Percentiles rank a stretch among this genome's conserved stretches.
These are phyloP conservation scores for Rafetus swinhoei DNA, from an alignment of 2,113 vertebrate species.

Conservation along the genomic window DNA sequence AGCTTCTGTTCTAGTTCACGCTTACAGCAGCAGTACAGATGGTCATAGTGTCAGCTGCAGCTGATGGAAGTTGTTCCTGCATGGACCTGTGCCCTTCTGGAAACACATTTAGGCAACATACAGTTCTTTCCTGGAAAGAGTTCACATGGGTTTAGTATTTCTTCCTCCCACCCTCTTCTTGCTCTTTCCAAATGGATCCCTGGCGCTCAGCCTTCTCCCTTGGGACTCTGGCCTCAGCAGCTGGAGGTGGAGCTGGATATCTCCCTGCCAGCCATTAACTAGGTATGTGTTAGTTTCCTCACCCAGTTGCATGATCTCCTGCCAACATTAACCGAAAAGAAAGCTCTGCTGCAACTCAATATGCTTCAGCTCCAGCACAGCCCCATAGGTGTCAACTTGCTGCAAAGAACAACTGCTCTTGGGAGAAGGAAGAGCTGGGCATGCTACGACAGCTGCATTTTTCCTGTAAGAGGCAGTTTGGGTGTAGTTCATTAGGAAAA, in stretches of 20 bases:
- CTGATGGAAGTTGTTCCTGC: background rate
- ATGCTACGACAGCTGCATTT: fast-evolving
- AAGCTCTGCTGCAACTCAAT: background rate
- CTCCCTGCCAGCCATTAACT: background rate
- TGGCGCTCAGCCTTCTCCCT: background rate
- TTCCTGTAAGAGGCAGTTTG: background rate
- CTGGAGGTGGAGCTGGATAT: slow-evolving; percentile 20
- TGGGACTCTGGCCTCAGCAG: background rate
- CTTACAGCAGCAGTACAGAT: fast-evolving
- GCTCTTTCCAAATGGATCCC: background rate
- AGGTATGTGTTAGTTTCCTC: background rate
- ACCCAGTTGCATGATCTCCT: background rate
- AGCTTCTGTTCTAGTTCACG: background rate
- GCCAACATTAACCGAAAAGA: background rate
- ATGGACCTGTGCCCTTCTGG: background rate
- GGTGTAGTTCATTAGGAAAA: background rate
- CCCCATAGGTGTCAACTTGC: fast-evolving
- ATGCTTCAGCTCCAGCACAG: fast-evolving
- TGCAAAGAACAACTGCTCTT: background rate
- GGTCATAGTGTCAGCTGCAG: background rate
- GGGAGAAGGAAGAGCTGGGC: fast-evolving
- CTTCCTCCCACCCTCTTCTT: background rate
- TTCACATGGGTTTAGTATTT: background rate
- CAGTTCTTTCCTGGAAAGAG: slow-evolving; percentile 50
- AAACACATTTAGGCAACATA: background rate